Evolutionary conservation across 2,113 vertebrate species (phyloP).

Genomic region (Columba livia): DNA sequence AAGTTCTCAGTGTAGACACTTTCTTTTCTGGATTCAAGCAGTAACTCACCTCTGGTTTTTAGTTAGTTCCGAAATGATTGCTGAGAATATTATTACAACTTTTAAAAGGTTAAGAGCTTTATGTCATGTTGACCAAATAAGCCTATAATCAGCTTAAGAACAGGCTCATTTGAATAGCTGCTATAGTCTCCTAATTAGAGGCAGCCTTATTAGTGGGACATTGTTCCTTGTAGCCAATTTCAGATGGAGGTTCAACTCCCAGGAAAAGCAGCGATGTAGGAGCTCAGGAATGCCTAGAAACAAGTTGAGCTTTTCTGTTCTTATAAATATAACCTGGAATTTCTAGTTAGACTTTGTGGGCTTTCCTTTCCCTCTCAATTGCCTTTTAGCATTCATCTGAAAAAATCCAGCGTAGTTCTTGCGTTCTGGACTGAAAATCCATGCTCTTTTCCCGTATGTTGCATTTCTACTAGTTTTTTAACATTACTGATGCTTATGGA

Average conservation of each 20-base stretch:
- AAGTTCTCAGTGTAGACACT: not conserved
- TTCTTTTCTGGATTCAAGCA: not conserved
- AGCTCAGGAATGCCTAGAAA: not conserved
- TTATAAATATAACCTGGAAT: not conserved
- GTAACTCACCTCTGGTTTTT: not conserved
- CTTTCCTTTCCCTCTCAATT: not conserved
- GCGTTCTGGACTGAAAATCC: not conserved
- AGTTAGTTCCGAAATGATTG: not conserved
- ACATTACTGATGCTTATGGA: not conserved
- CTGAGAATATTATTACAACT: not conserved
- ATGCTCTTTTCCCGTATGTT: accelerated
- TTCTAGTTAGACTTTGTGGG: not conserved
- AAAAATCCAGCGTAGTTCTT: not conserved
- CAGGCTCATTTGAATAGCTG: not conserved
- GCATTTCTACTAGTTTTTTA: not conserved
- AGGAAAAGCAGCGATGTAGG: not conserved
- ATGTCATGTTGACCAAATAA: not conserved
- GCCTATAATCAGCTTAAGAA: not conserved
- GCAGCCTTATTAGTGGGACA: not conserved
- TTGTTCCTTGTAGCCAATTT: not conserved
- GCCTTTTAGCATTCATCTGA: not conserved
- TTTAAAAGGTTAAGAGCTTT: not conserved
- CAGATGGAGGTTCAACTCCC: not conserved
- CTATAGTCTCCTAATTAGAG: not conserved
- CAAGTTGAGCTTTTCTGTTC: not conserved